Evolutionary conservation across 2,113 vertebrate genomes (phyloP).

Genomic region (Equus quagga): DNA sequence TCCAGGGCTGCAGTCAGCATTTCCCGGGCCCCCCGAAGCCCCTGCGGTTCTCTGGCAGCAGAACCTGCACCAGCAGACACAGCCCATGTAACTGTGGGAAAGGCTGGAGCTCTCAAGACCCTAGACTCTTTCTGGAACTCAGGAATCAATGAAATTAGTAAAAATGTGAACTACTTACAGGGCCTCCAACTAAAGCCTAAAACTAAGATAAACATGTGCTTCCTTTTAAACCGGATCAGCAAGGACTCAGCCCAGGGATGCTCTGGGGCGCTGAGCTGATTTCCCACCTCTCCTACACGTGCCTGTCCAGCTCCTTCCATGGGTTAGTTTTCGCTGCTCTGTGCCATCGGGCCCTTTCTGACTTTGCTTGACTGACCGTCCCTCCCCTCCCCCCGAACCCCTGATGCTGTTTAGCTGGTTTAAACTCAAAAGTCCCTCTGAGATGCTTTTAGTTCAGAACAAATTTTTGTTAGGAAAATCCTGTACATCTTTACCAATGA

Average conservation of each 20-base stretch:
- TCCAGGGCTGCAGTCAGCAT: fast-evolving
- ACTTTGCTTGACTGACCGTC: not conserved
- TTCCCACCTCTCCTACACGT: fast-evolving
- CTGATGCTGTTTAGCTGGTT: slow-evolving; percentile 38
- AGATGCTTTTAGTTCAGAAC: slow-evolving; percentile 26
- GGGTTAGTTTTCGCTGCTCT: fast-evolving
- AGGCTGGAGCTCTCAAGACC: not conserved
- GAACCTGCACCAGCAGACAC: not conserved
- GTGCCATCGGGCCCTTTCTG: not conserved
- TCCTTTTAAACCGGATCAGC: fast-evolving
- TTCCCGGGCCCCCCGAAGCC: not conserved
- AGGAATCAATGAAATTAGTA: not conserved
- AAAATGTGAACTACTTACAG: fast-evolving
- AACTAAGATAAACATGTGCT: fast-evolving
- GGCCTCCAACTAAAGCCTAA: not conserved
- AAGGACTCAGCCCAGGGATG: fast-evolving
- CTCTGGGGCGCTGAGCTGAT: fast-evolving
- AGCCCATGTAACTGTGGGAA: not conserved
- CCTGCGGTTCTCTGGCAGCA: not conserved
- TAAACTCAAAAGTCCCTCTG: slow-evolving; percentile 58
- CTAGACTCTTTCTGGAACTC: not conserved
- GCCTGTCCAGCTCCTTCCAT: fast-evolving
- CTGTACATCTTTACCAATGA: slow-evolving; percentile 52
- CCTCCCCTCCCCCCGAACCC: not conserved
- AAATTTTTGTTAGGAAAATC: slow-evolving; percentile 48